Evolutionary conservation across 1,140 invertebrate species (phyloP).

Genomic region (Oreohelix idahoensis): DNA sequence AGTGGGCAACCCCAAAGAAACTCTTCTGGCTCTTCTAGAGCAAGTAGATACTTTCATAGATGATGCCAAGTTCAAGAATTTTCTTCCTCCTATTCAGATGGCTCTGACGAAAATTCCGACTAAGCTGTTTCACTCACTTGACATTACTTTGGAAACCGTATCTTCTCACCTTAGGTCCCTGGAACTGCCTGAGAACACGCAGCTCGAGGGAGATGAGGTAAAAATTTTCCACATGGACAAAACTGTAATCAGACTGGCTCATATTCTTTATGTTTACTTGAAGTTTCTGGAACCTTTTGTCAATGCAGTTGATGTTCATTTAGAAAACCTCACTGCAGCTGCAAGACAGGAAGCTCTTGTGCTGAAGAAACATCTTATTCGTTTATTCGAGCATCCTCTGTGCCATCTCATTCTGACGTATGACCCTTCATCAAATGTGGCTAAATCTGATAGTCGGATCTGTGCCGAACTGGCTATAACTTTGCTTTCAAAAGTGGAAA

Average conservation of each 20-base stretch:
- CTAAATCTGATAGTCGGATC: conserved; percentile 53
- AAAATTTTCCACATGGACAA: conserved; percentile 78
- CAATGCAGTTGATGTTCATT: conserved; percentile 44
- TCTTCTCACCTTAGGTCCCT: conserved; percentile 78
- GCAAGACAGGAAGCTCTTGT: conserved; percentile 65
- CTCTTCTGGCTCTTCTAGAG: conserved; percentile 82
- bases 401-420: conserved; percentile 78
- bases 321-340: neutral
- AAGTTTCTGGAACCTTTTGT: conserved; percentile 80
- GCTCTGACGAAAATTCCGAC: conserved; percentile 77
- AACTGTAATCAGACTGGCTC: conserved; percentile 76
- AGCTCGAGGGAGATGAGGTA: conserved; percentile 78
- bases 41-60: conserved; percentile 78
- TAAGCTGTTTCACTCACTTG: conserved; percentile 78
- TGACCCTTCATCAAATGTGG: conserved; percentile 31
- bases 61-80: conserved; percentile 80
- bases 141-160: conserved; percentile 83
- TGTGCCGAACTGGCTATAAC: conserved; percentile 53
- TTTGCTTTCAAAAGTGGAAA: conserved; percentile 50
- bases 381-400: conserved; percentile 81
- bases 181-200: conserved; percentile 74
- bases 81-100: conserved; percentile 80
- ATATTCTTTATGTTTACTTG: conserved; percentile 78
- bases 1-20: conserved; percentile 80
- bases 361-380: conserved; percentile 77